Percentiles rank a stretch among this genome's conserved stretches.
Evolutionary conservation across 2,888 invertebrate species (phyloP).

Genomic region (Teleogryllus oceanicus): DNA sequence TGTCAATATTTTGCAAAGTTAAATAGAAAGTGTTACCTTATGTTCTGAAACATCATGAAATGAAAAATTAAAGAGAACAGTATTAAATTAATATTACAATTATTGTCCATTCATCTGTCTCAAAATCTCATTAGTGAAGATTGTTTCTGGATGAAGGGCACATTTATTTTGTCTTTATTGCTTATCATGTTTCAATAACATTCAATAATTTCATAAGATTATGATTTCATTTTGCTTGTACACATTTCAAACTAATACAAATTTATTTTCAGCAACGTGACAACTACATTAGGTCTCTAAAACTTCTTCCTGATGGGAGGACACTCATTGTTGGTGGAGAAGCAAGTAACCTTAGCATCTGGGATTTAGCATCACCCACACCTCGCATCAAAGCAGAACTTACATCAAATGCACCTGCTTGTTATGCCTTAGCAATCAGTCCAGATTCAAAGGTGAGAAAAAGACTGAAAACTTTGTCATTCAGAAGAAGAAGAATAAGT

Average conservation of each 20-base stretch:
- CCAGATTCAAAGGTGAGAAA: conserved; percentile 81
- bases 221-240: neutral
- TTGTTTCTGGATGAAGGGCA: too few relatives aligned
- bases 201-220: too few relatives aligned
- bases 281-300: conserved; percentile 94
- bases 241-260: neutral
- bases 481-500: neutral
- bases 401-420: conserved; percentile 89
- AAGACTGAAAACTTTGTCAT: neutral
- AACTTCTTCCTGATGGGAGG: conserved; percentile 87
- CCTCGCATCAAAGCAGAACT: conserved; percentile 89
- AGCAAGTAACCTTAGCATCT: conserved; percentile 90
- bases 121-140: too few relatives aligned
- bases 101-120: too few relatives aligned
- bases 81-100: too few relatives aligned
- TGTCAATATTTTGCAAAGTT: too few relatives aligned
- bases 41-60: too few relatives aligned
- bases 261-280: conserved; percentile 71
- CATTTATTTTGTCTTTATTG: too few relatives aligned
- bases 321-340: conserved; percentile 96
- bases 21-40: too few relatives aligned
- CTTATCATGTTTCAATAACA: too few relatives aligned
- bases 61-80: too few relatives aligned
- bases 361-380: conserved; percentile 90
- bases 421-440: conserved; percentile 95